Evolutionary conservation across 2,113 vertebrate species (phyloP).

Genomic region (Oreochromis niloticus): DNA sequence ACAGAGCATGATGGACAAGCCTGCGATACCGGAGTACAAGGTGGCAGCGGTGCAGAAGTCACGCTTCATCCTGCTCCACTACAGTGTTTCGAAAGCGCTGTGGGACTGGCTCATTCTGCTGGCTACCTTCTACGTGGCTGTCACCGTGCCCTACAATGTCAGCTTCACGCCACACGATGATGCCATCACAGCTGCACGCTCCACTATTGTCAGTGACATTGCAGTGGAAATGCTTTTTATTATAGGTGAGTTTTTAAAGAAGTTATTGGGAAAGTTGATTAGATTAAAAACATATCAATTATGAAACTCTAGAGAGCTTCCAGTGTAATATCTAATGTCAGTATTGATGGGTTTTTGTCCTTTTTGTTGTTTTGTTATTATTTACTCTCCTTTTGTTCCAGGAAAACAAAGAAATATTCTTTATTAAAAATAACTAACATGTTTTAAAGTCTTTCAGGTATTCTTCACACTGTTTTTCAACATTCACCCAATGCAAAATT

Average conservation of each 20-base stretch:
- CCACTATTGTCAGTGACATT: constrained; percentile 89
- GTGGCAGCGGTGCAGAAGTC: constrained; percentile 90
- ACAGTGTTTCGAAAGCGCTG: constrained; percentile 89
- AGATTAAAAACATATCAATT: not conserved
- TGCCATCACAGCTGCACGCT: constrained; percentile 74
- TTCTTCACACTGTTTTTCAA: not conserved
- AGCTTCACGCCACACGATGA: constrained; percentile 88
- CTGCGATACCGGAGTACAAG: constrained; percentile 91
- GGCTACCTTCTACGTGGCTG: constrained; percentile 93
- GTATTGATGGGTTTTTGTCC: not conserved
- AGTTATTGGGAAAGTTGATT: not conserved
- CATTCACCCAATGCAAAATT: not conserved
- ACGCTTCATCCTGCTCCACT: constrained; percentile 94
- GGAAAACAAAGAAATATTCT: not conserved
- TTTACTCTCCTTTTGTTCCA: not conserved
- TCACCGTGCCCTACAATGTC: constrained; percentile 95
- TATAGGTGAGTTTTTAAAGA: constrained; percentile 73
- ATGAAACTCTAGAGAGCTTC: not conserved
- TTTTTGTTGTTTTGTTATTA: not conserved
- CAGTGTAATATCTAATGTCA: not conserved
- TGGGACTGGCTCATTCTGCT: constrained; percentile 97
- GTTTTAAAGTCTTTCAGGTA: not conserved
- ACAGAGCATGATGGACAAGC: constrained; percentile 85
- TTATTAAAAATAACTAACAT: not conserved
- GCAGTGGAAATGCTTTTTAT: constrained; percentile 96